A percentile compares a stretch with the other conserved stretches of the same genome.
These are phyloP conservation scores for Folsomia manolachei DNA, from an alignment of 2,888 invertebrate species.

Conservation along the genomic window DNA sequence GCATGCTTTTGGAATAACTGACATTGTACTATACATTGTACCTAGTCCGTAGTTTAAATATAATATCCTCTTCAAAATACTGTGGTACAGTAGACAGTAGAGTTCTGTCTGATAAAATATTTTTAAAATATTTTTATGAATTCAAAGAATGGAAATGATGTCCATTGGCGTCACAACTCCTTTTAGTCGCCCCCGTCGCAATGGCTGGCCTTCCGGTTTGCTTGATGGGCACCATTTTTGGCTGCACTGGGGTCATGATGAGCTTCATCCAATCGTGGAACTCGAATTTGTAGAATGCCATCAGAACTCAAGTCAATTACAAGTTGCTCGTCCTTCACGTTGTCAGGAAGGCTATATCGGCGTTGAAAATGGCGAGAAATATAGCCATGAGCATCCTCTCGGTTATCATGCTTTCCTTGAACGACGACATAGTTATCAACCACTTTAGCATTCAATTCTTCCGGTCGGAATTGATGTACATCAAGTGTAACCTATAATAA, in stretches of 20 bases:
- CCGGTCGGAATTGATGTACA: constrained; percentile 71
- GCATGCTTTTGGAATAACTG: too few species aligned
- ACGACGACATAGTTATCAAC: constrained; percentile 65
- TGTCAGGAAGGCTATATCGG: constrained; percentile 70
- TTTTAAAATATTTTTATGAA: not conserved
- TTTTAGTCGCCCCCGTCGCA: not conserved
- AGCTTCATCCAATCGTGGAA: constrained; percentile 51
- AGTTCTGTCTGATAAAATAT: too few species aligned
- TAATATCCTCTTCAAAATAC: too few species aligned
- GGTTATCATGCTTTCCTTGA: constrained; percentile 79
- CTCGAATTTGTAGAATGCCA: constrained; percentile 62
- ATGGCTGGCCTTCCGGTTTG: not conserved
- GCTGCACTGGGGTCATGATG: constrained; percentile 1
- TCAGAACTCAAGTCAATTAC: constrained; percentile 72
- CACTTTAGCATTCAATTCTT: constrained; percentile 72
- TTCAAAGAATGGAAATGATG: not conserved
- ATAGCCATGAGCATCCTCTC: constrained; percentile 76
- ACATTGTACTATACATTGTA: too few species aligned
- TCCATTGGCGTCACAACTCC: too few species aligned
- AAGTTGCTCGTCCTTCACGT: constrained; percentile 69
- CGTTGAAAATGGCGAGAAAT: constrained; percentile 73
- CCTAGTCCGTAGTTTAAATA: too few species aligned
- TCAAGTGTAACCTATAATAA: constrained; percentile 64
- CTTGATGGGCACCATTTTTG: not conserved
- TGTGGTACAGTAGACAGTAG: too few species aligned